These are phyloP conservation scores for Latrodectus elegans DNA, from an alignment of 2,888 invertebrate genomes.

Conservation along the genomic window DNA sequence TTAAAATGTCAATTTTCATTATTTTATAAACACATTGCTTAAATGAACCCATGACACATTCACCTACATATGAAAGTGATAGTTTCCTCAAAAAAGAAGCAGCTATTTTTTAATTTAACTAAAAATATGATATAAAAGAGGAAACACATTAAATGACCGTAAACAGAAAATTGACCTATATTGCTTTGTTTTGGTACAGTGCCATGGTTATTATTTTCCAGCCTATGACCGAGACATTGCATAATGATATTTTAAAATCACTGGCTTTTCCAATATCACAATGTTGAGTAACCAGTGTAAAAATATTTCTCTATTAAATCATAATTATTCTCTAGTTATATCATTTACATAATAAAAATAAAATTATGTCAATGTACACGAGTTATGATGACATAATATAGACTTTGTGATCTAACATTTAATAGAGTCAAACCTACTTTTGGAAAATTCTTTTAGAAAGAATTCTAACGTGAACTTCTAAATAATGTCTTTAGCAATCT, in stretches of 20 bases:
- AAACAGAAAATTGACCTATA: slow-evolving; percentile 1
- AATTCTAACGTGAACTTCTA: no score
- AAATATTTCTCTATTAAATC: slow-evolving; percentile 16
- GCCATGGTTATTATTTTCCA: background rate
- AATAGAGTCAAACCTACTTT: no score
- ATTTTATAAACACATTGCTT: no score
- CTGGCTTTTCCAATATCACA: background rate
- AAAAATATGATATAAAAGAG: no score
- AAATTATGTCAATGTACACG: no score
- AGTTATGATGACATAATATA: no score
- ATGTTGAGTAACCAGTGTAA: slow-evolving; percentile 15
- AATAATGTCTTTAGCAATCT: no score
- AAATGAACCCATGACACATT: slow-evolving; percentile 1
- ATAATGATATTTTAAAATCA: background rate
- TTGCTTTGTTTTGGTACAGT: background rate
- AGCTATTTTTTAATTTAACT: background rate
- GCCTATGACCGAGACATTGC: slow-evolving; percentile 12
- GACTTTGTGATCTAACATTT: no score
- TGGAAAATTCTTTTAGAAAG: no score
- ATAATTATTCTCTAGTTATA: slow-evolving; percentile 10
- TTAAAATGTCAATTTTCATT: no score
- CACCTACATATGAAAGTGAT: background rate
- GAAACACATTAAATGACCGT: background rate
- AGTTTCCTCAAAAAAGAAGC: background rate
- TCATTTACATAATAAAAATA: background rate